A percentile compares a stretch with the other conserved stretches of the same genome.
Evolutionary conservation across 2,797 vertebrate genomes (phyloP).

Genomic region (Rhabdomys pumilio): DNA sequence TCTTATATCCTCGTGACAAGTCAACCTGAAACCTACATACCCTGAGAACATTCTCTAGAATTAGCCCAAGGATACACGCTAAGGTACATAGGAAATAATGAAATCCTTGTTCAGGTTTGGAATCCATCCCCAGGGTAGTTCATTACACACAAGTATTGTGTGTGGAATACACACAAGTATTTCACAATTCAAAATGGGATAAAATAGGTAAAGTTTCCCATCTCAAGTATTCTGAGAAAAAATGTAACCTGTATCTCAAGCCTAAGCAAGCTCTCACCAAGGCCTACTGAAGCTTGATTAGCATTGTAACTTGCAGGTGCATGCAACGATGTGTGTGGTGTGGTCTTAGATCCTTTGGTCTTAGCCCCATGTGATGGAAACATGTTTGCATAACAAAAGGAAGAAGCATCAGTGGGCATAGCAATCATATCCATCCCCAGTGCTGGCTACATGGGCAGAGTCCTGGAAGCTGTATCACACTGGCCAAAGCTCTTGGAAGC

Average conservation of each 20-base stretch:
- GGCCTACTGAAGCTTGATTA: rapidly evolving
- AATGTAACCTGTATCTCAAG: background rate
- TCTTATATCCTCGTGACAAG: background rate
- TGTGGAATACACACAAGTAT: background rate
- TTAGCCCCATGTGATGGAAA: background rate
- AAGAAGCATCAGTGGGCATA: rapidly evolving
- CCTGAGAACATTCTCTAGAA: background rate
- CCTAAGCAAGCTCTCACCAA: background rate
- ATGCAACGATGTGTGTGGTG: rapidly evolving
- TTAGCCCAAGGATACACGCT: too few species aligned
- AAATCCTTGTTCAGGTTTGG: background rate
- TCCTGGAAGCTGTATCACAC: rapidly evolving
- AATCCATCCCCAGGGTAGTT: background rate
- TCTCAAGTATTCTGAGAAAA: too few species aligned
- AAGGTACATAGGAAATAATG: background rate
- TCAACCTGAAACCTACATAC: background rate
- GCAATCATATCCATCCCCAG: too few species aligned
- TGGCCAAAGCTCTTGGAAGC: background rate
- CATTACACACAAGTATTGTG: background rate
- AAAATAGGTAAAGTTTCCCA: background rate
- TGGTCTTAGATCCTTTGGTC: too few species aligned
- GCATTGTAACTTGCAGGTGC: rapidly evolving
- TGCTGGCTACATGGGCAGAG: background rate
- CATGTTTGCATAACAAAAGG: rapidly evolving
- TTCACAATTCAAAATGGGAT: background rate